Conservation (phyloP, 2,888 invertebrate species). For the Labia minor region DNA sequence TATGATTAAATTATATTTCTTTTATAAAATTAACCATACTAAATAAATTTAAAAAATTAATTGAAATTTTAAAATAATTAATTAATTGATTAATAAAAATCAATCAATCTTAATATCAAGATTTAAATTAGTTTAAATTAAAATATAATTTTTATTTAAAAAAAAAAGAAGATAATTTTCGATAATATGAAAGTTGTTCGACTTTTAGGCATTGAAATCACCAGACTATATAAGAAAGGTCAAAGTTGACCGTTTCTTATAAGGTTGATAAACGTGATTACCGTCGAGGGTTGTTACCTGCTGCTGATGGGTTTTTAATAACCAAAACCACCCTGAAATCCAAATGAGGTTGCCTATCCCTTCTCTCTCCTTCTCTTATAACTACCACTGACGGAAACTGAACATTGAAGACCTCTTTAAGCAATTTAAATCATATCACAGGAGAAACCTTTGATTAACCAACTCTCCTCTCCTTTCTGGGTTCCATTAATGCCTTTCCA, state of each 20-base stretch:
- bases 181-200: too few relatives aligned
- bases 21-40: too few relatives aligned
- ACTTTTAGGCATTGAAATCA: not conserved
- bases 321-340: not conserved
- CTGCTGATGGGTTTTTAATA: not conserved
- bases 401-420: not conserved
- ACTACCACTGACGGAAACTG: not conserved
- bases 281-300: not conserved
- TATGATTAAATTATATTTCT: too few relatives aligned
- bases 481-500: not conserved
- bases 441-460: not conserved
- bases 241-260: not conserved
- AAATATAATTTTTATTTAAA: too few relatives aligned
- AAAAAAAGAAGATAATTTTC: too few relatives aligned
- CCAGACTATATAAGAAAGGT: not conserved
- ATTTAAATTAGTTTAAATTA: too few relatives aligned
- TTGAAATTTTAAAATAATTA: too few relatives aligned
- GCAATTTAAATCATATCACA: slow-evolving; percentile 1
- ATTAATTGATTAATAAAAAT: too few relatives aligned
- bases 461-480: too few relatives aligned
- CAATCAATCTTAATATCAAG: too few relatives aligned
- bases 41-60: too few relatives aligned
- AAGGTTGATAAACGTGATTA: not conserved
- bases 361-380: not conserved
- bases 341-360: not conserved